phyloP scores from a whole-genome alignment of 2,113 vertebrate species.

The Thinocorus orbignyianus region DNA sequence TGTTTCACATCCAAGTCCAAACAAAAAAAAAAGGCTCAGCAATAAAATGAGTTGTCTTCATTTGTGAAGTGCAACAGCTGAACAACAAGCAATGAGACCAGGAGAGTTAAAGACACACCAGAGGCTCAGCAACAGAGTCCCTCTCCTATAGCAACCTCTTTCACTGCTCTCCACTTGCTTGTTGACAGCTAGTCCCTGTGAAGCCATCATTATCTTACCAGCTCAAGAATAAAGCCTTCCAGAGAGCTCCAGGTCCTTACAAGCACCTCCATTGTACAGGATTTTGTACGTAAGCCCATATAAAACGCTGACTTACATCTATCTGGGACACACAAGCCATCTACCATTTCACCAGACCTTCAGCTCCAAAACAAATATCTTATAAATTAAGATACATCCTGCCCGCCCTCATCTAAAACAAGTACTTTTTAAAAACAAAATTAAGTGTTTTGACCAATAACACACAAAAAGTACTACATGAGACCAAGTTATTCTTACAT shows the following conservation, averaged over 20 bases:
- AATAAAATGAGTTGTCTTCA: neutral
- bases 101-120: neutral
- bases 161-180: neutral
- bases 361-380: neutral
- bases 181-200: neutral
- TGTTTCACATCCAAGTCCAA: neutral
- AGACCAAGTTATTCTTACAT: neutral
- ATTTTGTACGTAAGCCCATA: neutral
- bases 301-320: neutral
- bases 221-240: neutral
- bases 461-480: fast-evolving
- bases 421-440: too few relatives aligned
- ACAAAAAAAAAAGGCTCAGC: neutral
- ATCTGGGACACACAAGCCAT: neutral
- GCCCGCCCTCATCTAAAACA: neutral
- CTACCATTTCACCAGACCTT: neutral
- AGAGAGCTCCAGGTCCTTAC: neutral
- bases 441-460: neutral
- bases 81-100: fast-evolving
- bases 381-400: neutral
- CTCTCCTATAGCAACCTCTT: neutral
- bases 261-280: neutral
- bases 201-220: neutral
- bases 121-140: neutral
- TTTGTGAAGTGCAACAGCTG: neutral